phyloP scores from a whole-genome alignment of 2,797 vertebrate genomes.

The Neoniphon sammara region DNA sequence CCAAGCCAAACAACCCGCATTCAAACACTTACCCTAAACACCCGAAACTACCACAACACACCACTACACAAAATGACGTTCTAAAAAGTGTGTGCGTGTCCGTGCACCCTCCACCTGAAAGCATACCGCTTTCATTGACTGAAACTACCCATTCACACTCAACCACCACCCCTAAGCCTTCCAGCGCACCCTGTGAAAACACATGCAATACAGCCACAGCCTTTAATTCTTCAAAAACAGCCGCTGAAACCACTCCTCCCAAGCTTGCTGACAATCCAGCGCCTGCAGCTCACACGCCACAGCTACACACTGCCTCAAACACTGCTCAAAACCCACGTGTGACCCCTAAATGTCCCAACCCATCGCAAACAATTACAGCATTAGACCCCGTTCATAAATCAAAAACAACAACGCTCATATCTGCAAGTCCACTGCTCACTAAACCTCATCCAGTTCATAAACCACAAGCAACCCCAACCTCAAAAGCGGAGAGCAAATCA shows the following conservation, averaged over 20 bases:
- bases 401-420: conserved; percentile 7
- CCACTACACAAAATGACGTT: conserved; percentile 26
- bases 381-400: conserved; percentile 21
- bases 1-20: conserved; percentile 62
- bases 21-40: conserved; percentile 45
- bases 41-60: conserved; percentile 26
- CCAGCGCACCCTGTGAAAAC: conserved; percentile 10
- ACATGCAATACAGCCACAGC: conserved; percentile 14
- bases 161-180: conserved; percentile 1
- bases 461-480: conserved; percentile 11
- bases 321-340: neutral
- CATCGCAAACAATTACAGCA: neutral
- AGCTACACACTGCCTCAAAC: conserved; percentile 9
- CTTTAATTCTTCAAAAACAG: neutral
- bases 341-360: conserved; percentile 4
- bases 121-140: conserved; percentile 8
- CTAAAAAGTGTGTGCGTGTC: conserved; percentile 55
- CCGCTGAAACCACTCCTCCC: conserved; percentile 10
- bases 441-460: neutral
- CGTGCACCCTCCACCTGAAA: conserved; percentile 54
- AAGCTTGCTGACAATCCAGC: conserved; percentile 12
- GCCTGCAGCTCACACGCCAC: neutral
- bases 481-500: conserved; percentile 15
- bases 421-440: neutral
- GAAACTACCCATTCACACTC: conserved; percentile 23